phyloP scores from a whole-genome alignment of 2,797 vertebrate genomes.

The Acestrorhynchus altus region DNA sequence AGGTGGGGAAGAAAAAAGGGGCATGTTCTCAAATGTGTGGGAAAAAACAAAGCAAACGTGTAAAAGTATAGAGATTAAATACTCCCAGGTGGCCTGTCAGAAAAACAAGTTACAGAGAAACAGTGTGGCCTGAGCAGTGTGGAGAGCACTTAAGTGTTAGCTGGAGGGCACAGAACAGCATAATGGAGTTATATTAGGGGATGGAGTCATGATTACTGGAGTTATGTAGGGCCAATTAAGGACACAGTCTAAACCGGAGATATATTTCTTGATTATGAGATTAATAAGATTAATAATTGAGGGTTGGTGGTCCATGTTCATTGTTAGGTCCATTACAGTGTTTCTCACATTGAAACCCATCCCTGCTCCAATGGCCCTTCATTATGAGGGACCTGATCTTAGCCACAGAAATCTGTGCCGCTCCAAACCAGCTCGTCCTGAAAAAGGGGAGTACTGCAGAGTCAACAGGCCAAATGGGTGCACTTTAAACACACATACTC shows the following conservation, averaged over 20 bases:
- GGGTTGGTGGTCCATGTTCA: slow-evolving; percentile 1
- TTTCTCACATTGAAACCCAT: slow-evolving; percentile 47
- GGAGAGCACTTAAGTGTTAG: slow-evolving; percentile 40
- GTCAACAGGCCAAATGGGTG: slow-evolving; percentile 36
- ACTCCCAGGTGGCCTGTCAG: slow-evolving; percentile 28
- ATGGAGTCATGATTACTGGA: slow-evolving; percentile 27
- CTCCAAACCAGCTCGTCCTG: slow-evolving; percentile 53
- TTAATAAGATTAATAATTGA: slow-evolving; percentile 43
- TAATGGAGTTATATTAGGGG: slow-evolving; percentile 12
- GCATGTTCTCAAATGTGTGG: slow-evolving; percentile 68
- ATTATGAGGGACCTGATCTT: slow-evolving; percentile 44
- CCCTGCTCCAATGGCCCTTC: slow-evolving; percentile 37
- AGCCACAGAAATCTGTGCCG: slow-evolving; percentile 45
- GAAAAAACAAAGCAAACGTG: slow-evolving; percentile 48
- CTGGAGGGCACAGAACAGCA: slow-evolving; percentile 25
- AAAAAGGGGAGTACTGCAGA: slow-evolving; percentile 54
- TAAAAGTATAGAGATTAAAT: slow-evolving; percentile 31
- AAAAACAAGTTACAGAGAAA: neutral
- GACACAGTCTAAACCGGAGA: neutral
- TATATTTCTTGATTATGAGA: slow-evolving; percentile 20
- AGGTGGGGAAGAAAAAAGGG: slow-evolving; percentile 58
- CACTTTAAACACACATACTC: neutral
- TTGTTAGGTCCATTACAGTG: slow-evolving; percentile 29
- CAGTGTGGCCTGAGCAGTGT: neutral
- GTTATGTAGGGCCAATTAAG: slow-evolving; percentile 25